Base-by-base conservation (phyloP, 2,113 vertebrate genomes). In the Heterotilapia buettikoferi region DNA sequence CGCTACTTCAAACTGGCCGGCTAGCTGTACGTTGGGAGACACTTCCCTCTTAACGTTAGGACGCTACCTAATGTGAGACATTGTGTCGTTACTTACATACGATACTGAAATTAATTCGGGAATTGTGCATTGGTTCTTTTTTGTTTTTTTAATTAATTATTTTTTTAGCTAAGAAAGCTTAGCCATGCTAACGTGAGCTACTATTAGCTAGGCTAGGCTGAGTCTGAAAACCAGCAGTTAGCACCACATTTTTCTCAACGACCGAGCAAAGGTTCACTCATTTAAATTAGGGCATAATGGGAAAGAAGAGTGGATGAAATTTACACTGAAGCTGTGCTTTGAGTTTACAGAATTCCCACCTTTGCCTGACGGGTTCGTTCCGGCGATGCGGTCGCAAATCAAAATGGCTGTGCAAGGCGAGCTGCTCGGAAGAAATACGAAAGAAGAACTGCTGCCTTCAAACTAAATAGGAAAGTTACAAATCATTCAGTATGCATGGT, bases 331-430 rank as follows among this genome's bases (percentile, higher is more conserved):
- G 2, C 2, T 50, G 59, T 87, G 85, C 50, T 87, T 88, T 31
- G 13, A 45, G 81, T 16, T 31, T 90, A 50, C 88, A 76, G 40
- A 21, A 56, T 68, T 45, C 95, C 88, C 88, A 96, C 96, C 96
- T 95, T 96, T 88, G 90, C 82, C 59, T 87, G 71, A 83, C 79
- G 87, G 16, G 61, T 82, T 90, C 9, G 86, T 81, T 87, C 76
- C 84, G 45, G 66, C 66, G 87, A 29, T 94, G 86, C 83, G 76
- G 71, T 11, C 86, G 53, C 83, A 82, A 90, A 88, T 90, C 91
- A 96, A 96, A 96, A 96, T 96, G 96, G 96, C 96, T 84, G 90
- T 50, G 21, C 1, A 2, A 2, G 6, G 61, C 2, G 86, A 86
- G 38, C 76, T 6, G 29, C 26, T 81, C 6, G 12, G 18, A 81